phyloP scores from a whole-genome alignment of 1,140 invertebrate genomes.

The Oppia nitens region DNA sequence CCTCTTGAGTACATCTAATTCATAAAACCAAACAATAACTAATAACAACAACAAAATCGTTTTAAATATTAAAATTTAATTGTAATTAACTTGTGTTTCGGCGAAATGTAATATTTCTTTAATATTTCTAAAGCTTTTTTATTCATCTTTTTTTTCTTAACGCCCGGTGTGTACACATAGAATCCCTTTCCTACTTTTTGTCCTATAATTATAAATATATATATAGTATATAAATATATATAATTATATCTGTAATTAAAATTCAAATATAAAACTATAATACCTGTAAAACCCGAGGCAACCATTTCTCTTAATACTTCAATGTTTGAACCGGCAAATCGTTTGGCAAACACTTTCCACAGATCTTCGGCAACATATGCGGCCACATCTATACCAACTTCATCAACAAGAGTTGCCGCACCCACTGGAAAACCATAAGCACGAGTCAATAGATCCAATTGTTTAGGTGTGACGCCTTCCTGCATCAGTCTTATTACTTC shows the following conservation, averaged over 20 bases:
- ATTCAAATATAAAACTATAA: too few relatives aligned
- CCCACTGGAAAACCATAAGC: conserved; percentile 93
- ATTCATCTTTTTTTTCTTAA: conserved; percentile 64
- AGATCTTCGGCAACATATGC: conserved; percentile 74
- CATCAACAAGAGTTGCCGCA: conserved; percentile 64
- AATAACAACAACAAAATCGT: conserved; percentile 2
- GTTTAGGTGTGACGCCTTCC: conserved; percentile 80
- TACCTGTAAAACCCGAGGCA: conserved; percentile 67
- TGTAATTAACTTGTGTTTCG: conserved; percentile 39
- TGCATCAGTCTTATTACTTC: conserved; percentile 75
- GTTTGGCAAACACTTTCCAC: conserved; percentile 57
- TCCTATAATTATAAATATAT: too few relatives aligned
- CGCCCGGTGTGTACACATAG: conserved; percentile 60
- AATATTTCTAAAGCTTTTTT: conserved; percentile 57
- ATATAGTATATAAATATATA: too few relatives aligned
- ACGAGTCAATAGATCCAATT: conserved; percentile 71
- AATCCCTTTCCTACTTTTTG: conserved; percentile 89
- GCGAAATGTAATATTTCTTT: conserved; percentile 55
- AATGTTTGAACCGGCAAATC: conserved; percentile 49
- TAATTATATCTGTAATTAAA: too few relatives aligned
- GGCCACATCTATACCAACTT: conserved; percentile 69
- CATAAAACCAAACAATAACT: too few relatives aligned
- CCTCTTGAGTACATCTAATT: conserved; percentile 48
- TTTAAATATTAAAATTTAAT: not conserved
- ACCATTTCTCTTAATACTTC: conserved; percentile 71